These are phyloP conservation scores for Hucho hucho DNA, from an alignment of 2,113 vertebrate genomes.

Conservation along the genomic window DNA sequence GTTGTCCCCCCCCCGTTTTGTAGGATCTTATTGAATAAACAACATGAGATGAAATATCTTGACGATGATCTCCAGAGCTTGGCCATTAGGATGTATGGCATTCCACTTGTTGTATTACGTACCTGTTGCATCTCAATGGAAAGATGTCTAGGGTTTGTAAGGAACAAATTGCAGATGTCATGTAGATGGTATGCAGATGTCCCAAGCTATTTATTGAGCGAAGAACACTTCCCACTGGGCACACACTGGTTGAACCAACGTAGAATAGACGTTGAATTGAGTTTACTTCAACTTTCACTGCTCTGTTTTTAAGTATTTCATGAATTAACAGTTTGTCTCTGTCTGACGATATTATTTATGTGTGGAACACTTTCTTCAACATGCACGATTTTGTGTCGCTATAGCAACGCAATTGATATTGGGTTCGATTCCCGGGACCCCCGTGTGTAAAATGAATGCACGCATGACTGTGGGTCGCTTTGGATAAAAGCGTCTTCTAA, in stretches of 20 bases:
- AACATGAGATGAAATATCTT: background rate
- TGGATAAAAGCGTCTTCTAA: background rate
- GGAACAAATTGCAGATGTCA: too few species aligned
- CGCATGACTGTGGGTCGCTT: background rate
- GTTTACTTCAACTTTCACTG: slow-evolving; percentile 7
- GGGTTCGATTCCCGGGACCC: too few species aligned
- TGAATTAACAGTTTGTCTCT: slow-evolving; percentile 41
- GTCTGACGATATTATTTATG: background rate
- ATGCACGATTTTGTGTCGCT: slow-evolving; percentile 9
- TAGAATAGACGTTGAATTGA: too few species aligned
- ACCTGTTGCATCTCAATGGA: background rate
- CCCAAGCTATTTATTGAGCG: slow-evolving; percentile 52
- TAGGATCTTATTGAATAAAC: slow-evolving; percentile 72
- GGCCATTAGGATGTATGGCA: background rate
- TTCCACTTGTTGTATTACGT: background rate
- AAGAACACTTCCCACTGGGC: background rate
- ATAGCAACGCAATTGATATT: background rate
- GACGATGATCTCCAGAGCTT: background rate
- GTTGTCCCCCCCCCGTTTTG: slow-evolving; percentile 3
- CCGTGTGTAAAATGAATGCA: background rate
- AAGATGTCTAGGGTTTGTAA: background rate
- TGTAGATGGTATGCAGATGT: too few species aligned
- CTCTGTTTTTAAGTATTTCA: slow-evolving; percentile 20
- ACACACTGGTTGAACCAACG: too few species aligned
- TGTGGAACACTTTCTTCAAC: background rate